These are phyloP conservation scores for Cirrhinus molitorella DNA, from an alignment of 2,797 vertebrate genomes.

Conservation along the genomic window DNA sequence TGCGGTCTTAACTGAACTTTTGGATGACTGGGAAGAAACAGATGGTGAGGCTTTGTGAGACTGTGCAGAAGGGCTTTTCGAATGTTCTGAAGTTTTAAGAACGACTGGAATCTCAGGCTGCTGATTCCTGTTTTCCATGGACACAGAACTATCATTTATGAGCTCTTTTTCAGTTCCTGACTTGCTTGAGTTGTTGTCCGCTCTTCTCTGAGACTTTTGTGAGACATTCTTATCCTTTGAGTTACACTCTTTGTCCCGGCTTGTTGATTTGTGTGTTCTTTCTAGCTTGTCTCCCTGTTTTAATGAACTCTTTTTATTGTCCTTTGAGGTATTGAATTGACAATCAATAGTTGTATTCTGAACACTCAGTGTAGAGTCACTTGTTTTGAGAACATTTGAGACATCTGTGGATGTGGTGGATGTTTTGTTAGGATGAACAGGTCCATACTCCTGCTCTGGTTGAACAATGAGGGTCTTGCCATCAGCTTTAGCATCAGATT, in stretches of 20 bases:
- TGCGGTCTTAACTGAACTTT: constrained; percentile 48
- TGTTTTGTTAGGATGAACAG: constrained; percentile 54
- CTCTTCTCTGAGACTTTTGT: constrained; percentile 13
- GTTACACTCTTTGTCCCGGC: constrained; percentile 64
- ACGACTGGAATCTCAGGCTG: constrained; percentile 67
- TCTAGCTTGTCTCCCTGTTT: constrained; percentile 53
- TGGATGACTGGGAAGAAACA: constrained; percentile 49
- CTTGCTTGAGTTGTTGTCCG: constrained; percentile 59
- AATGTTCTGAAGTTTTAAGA: constrained; percentile 72
- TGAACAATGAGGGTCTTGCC: constrained; percentile 44
- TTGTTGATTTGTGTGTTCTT: constrained; percentile 47
- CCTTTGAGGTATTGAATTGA: constrained; percentile 45
- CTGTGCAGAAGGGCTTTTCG: constrained; percentile 66
- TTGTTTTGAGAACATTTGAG: not conserved
- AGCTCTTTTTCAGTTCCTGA: constrained; percentile 73
- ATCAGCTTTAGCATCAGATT: constrained; percentile 24
- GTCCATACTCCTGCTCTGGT: constrained; percentile 26
- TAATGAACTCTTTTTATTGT: constrained; percentile 46
- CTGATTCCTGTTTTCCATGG: constrained; percentile 60
- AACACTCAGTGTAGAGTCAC: not conserved
- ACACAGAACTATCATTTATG: constrained; percentile 73
- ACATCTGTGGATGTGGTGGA: constrained; percentile 1
- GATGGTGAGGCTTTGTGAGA: constrained; percentile 41
- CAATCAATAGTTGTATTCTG: constrained; percentile 11
- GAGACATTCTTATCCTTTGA: constrained; percentile 57